Evolutionary conservation across 2,888 invertebrate species (phyloP).

Genomic region (Agrotis puta): DNA sequence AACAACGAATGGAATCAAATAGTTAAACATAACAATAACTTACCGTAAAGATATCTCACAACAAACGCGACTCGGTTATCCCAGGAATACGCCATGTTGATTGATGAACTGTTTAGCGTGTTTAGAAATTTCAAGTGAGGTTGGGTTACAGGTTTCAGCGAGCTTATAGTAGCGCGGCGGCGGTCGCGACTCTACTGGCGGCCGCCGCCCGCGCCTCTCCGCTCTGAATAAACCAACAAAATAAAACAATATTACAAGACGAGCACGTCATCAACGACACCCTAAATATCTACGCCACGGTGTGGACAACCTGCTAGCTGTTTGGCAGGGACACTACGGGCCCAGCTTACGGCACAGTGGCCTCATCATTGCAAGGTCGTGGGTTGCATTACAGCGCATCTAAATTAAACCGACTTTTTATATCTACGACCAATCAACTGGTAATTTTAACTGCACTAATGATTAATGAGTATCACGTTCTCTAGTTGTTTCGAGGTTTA

Average conservation of each 20-base stretch:
- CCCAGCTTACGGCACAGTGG: slow-evolving; percentile 38
- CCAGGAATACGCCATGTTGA: slow-evolving; percentile 95
- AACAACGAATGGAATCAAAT: slow-evolving; percentile 6
- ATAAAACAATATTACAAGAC: slow-evolving; percentile 67
- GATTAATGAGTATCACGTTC: slow-evolving; percentile 45
- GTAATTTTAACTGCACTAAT: slow-evolving; percentile 49
- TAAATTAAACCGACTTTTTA: slow-evolving; percentile 55
- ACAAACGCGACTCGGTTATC: slow-evolving; percentile 96
- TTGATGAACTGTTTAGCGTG: slow-evolving; percentile 46
- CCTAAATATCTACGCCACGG: slow-evolving; percentile 63
- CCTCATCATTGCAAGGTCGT: slow-evolving; percentile 56
- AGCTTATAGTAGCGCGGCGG: slow-evolving; percentile 71
- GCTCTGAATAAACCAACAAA: slow-evolving; percentile 71
- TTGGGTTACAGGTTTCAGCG: slow-evolving; percentile 19
- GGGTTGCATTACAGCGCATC: slow-evolving; percentile 60
- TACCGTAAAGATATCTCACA: slow-evolving; percentile 95
- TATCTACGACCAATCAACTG: slow-evolving; percentile 39
- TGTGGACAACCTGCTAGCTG: slow-evolving; percentile 47
- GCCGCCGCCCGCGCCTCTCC: slow-evolving; percentile 77
- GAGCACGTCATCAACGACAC: slow-evolving; percentile 65
- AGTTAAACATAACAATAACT: slow-evolving; percentile 77
- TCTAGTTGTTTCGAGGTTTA: neutral
- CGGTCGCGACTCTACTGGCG: slow-evolving; percentile 77
- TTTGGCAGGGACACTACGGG: slow-evolving; percentile 53
- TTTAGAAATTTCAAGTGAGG: slow-evolving; percentile 34